A percentile compares a stretch with the other conserved stretches of the same genome.
Evolutionary conservation across 2,113 vertebrate genomes (phyloP).

Genomic region (Alethe diademata): DNA sequence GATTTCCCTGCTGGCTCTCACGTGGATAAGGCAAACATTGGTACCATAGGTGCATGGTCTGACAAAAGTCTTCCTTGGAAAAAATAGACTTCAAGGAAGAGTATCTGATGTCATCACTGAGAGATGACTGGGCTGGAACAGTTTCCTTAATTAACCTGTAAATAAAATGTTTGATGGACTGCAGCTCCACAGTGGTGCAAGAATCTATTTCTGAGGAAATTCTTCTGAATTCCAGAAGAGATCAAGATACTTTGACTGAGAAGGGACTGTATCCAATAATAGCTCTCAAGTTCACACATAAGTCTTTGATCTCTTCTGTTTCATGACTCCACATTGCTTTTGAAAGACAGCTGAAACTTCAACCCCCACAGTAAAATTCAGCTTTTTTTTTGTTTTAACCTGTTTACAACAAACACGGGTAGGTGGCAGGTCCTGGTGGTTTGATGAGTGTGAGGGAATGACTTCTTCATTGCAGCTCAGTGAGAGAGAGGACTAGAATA

Average conservation of each 20-base stretch:
- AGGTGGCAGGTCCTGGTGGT: not conserved
- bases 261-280: not conserved
- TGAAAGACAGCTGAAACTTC: not conserved
- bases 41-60: accelerated
- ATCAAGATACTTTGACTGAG: not conserved
- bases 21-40: not conserved
- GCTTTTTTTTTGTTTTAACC: not conserved
- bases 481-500: not conserved
- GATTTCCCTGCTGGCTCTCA: not conserved
- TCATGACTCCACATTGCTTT: not conserved
- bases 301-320: conserved; percentile 37
- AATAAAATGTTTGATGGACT: not conserved
- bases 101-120: not conserved
- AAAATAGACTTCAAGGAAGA: conserved; percentile 22
- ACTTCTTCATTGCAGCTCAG: not conserved
- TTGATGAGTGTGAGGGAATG: not conserved
- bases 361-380: not conserved
- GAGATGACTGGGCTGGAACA: not conserved
- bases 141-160: conserved; percentile 17
- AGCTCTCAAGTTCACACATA: not conserved
- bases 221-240: not conserved
- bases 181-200: not conserved
- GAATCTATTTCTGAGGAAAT: not conserved
- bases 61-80: conserved; percentile 4
- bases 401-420: not conserved